Percentiles rank a stretch among this genome's conserved stretches.
These are phyloP conservation scores for Pandemis heparana DNA, from an alignment of 2,888 invertebrate species.

Conservation along the genomic window DNA sequence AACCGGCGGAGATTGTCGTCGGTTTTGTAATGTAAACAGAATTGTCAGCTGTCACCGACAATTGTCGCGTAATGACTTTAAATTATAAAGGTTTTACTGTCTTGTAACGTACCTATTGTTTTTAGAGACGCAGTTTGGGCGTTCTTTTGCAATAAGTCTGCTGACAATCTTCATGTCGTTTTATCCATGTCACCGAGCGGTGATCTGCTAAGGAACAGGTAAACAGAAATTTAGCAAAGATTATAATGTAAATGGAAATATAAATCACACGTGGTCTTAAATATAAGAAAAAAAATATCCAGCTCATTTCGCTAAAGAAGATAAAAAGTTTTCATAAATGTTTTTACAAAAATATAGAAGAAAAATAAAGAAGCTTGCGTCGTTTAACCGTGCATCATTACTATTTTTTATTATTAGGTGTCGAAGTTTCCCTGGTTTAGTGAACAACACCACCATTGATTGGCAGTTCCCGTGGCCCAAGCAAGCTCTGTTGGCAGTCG, in stretches of 20 bases:
- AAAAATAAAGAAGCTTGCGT: too few species aligned
- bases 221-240: constrained; percentile 13
- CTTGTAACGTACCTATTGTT: constrained; percentile 28
- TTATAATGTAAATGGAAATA: too few species aligned
- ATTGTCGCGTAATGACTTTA: too few species aligned
- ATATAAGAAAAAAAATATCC: too few species aligned
- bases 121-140: constrained; percentile 93
- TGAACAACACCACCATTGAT: constrained; percentile 96
- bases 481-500: constrained; percentile 95
- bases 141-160: constrained; percentile 91
- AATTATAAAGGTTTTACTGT: too few species aligned
- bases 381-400: neutral
- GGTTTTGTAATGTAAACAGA: too few species aligned
- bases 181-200: constrained; percentile 96
- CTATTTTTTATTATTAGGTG: constrained; percentile 77
- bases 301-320: too few species aligned
- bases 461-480: constrained; percentile 98
- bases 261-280: too few species aligned
- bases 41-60: too few species aligned
- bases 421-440: constrained; percentile 95
- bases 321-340: too few species aligned
- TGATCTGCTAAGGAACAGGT: constrained; percentile 91
- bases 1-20: too few species aligned
- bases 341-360: too few species aligned
- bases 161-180: constrained; percentile 95